Evolutionary conservation across 2,113 vertebrate genomes (phyloP), one percentile per base, ranked within the genome.

Genomic region (Muscicapa adusta): DNA sequence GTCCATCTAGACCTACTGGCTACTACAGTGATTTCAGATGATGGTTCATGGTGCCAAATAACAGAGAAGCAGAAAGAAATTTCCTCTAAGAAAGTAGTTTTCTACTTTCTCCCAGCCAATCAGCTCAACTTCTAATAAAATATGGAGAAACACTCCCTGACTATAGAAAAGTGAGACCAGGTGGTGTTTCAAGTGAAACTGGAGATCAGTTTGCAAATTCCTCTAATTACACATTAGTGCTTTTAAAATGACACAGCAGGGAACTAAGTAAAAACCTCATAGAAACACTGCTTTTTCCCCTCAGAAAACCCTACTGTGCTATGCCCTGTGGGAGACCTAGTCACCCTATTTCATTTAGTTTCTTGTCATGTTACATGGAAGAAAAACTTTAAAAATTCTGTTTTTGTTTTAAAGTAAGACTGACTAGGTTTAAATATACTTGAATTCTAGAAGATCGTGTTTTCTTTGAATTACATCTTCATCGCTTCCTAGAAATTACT

Each of bases 141-240:
- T 42, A 77, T 0, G 3, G 36, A 75, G 14, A 74, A 89, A 75
- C 22, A 38, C 23, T 82, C 19, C 5, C 36, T 50, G 57, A 42
- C 33, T 61, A 68, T 5, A 95, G 83, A 88, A 86, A 76, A 33
- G 9, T 48, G 19, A 89, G 36, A 79, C 25, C 85, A 95, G 81
- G 74, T 89, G 88, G 62, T 85, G 50, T 50, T 79, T 88, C 81
- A 85, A 91, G 50, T 42, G 62, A 93, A 94, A 88, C 19, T 78
- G 45, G 28, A 91, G 54, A 94, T 73, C 29, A 92, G 25, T 80
- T 90, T 94, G 75, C 67, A 90, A 93, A 88, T 77, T 53, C 18
- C 15, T 94, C 29, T 90, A 91, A 90, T 85, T 91, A n/a, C 67
- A 85, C 71, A 79, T 70, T 80, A 82, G 50, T 47, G 58, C 53